phyloP scores from a whole-genome alignment of 1,140 invertebrate genomes.

The Acromyrmex echinatior region DNA sequence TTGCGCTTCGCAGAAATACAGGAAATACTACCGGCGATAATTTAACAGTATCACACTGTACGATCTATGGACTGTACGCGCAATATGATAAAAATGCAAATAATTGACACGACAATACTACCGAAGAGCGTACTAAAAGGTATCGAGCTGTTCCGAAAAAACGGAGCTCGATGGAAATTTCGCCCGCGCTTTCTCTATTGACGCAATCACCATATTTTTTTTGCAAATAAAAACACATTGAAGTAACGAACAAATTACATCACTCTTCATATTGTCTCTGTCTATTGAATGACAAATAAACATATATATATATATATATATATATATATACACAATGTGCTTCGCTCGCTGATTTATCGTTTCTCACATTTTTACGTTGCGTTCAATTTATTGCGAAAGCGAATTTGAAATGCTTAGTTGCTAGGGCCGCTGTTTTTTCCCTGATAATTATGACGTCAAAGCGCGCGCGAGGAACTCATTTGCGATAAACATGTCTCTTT shows the following conservation, averaged over 20 bases:
- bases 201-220: conserved; percentile 3
- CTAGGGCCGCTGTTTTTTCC: neutral
- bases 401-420: conserved; percentile 15
- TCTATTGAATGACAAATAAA: neutral
- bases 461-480: neutral
- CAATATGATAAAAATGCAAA: conserved; percentile 8
- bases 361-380: neutral
- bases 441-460: neutral
- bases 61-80: neutral
- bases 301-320: no score
- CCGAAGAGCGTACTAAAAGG: neutral
- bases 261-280: neutral
- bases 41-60: neutral
- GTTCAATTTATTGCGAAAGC: neutral
- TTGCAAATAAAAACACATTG: neutral
- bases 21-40: conserved; percentile 34
- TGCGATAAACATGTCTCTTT: neutral
- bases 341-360: neutral
- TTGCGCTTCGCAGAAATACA: neutral
- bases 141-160: neutral
- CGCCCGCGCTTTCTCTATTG: neutral
- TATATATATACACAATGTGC: no score
- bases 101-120: neutral
- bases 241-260: neutral
- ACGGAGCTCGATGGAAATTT: neutral